phyloP scores from a whole-genome alignment of 1,140 invertebrate genomes.

The Drosophila pseudoananassae region DNA sequence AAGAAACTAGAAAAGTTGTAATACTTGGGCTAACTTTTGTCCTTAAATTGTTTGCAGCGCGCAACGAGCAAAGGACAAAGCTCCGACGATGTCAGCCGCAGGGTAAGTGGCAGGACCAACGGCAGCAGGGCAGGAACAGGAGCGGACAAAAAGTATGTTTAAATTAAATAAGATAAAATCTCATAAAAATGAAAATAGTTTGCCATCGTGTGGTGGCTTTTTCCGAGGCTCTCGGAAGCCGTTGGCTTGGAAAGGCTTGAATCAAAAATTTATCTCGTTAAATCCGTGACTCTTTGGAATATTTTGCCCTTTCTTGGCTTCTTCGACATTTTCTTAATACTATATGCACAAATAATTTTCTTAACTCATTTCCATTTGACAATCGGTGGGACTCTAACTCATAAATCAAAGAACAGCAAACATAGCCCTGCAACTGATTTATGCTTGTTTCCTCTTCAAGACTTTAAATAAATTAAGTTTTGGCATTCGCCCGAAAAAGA shows the following conservation, averaged over 20 bases:
- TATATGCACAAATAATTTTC: constrained; percentile 45
- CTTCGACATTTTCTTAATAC: constrained; percentile 48
- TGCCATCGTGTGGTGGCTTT: constrained; percentile 39
- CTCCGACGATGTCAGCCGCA: constrained; percentile 45
- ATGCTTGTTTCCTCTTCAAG: not conserved
- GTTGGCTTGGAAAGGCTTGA: constrained; percentile 39
- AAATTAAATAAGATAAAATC: constrained; percentile 81
- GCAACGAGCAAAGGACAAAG: constrained; percentile 41
- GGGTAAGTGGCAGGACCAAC: constrained; percentile 4
- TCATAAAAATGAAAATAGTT: constrained; percentile 78
- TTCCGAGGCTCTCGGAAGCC: not conserved
- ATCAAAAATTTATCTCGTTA: constrained; percentile 75
- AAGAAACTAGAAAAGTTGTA: constrained; percentile 80
- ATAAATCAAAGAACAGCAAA: constrained; percentile 22
- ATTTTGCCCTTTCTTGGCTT: constrained; percentile 11
- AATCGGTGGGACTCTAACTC: not conserved
- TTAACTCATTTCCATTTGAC: constrained; percentile 18
- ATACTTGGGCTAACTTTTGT: constrained; percentile 73
- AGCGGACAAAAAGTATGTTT: constrained; percentile 67
- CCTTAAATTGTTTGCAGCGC: constrained; percentile 69
- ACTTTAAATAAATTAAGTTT: constrained; percentile 9
- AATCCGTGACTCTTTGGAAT: constrained; percentile 36
- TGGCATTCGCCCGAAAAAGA: constrained; percentile 3
- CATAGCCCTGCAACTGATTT: constrained; percentile 12
- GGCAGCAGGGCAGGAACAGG: not conserved